Conservation (phyloP, 2,113 vertebrate genomes). For the Gracilinanus agilis region DNA sequence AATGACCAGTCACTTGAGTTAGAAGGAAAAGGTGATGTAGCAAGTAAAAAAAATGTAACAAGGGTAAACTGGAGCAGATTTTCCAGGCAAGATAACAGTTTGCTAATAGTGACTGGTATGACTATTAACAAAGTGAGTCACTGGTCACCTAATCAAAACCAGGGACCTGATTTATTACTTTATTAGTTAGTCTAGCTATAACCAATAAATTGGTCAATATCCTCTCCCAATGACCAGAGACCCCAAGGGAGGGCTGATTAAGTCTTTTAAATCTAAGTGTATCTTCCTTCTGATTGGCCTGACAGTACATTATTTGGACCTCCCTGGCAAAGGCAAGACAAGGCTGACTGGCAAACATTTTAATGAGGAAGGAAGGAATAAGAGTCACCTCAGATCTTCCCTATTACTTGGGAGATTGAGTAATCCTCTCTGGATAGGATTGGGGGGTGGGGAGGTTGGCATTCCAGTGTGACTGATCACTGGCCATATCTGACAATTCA, state of each 20-base stretch:
- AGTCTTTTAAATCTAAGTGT: neutral
- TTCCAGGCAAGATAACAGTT: neutral
- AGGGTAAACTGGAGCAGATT: neutral
- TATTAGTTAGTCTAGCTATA: neutral
- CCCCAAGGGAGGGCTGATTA: neutral
- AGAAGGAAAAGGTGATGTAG: accelerated
- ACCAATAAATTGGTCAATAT: neutral
- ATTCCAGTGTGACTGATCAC: neutral
- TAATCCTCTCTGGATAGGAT: too few species aligned
- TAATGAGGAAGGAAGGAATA: neutral
- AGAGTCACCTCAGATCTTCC: too few species aligned
- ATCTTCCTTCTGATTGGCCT: neutral
- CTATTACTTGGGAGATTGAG: too few species aligned
- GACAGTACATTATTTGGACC: neutral
- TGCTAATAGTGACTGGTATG: neutral
- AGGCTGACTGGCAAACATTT: neutral
- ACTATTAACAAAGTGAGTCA: neutral
- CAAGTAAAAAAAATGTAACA: neutral
- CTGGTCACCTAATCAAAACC: neutral
- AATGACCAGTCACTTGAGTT: neutral
- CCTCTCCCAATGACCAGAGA: neutral
- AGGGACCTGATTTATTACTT: neutral
- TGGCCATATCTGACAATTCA: neutral
- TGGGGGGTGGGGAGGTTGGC: neutral
- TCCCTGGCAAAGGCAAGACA: neutral